Evolutionary conservation across 2,797 vertebrate genomes (phyloP), one percentile per base, ranked within the genome.

Genomic region (Melanotaenia trifasciata): DNA sequence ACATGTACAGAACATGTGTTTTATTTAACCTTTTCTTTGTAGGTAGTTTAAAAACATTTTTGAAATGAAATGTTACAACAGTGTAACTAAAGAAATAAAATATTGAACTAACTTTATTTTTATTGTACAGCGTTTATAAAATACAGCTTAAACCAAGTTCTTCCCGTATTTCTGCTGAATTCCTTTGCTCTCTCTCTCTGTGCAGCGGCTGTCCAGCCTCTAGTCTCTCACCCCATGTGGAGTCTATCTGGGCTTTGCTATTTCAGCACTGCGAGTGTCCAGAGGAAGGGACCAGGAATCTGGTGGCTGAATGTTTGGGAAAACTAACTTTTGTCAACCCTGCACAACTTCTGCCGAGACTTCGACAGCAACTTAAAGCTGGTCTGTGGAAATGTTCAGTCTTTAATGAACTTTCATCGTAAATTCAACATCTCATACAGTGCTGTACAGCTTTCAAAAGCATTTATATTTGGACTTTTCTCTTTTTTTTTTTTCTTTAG

Each of bases 241-340:
- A 98, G 87, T 96, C 95, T n/a, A 94, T 99, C 60, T 99, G 98
- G 98, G 86, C 94, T 1, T 83, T 99, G 89, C 93, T 99, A 50
- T 94, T 97, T 74, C 95, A 96, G 87, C 94, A 95, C 92, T 97
- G 97, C 0, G 96, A 98, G 90, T 95, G 95, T 24, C 38, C 94
- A 0, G 98, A 99, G 89, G 98, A 99, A 63, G 97, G 98, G 16
- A 97, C 96, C 0, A 96, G 97, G 83, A 96, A 94, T 0, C 96
- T 99, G 77, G 97, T 98, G 86, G 96, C 97, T 0, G 97, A 99
- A 58, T 99, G 98, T 91, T 59, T 99, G 54, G 96, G 96, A 4
- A 97, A 96, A 87, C 95, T 99, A 64, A 94, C 96, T 0, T 60
- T 97, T 14, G 95, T 96, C 47, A 95, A 95, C 58, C 96, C 97